Conservation (phyloP, 2,113 vertebrate genomes). For the Bubalus kerabau region DNA sequence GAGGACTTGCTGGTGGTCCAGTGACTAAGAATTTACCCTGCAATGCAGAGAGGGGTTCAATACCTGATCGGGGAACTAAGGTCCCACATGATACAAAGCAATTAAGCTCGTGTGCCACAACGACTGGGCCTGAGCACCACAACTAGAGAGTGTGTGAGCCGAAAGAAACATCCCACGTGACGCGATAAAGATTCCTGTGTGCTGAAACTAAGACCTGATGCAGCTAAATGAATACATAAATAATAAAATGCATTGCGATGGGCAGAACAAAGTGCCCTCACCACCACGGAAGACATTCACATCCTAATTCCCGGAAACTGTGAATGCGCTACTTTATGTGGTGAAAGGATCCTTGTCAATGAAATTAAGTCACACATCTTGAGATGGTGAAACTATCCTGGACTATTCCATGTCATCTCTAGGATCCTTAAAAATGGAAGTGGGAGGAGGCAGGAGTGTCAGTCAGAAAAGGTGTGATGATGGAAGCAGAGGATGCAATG, state of each 20-base stretch:
- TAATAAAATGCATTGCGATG: not conserved
- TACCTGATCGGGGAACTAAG: not conserved
- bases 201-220: not conserved
- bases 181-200: rapidly evolving
- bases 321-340: not conserved
- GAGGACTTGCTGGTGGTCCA: not conserved
- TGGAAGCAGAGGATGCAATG: not conserved
- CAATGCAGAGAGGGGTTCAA: not conserved
- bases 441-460: rapidly evolving
- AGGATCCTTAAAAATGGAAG: not conserved
- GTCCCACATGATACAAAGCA: not conserved
- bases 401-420: not conserved
- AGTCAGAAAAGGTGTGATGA: not conserved
- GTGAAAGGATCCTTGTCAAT: not conserved
- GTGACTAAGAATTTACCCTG: not conserved
- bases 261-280: not conserved
- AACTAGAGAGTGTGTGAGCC: not conserved
- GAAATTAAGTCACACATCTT: not conserved
- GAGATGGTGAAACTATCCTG: not conserved
- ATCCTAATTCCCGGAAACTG: not conserved
- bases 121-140: not conserved
- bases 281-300: not conserved
- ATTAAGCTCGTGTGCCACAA: not conserved
- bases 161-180: not conserved
- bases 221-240: not conserved